Evolutionary conservation across 2,797 vertebrate genomes (phyloP), one percentile per base, ranked within the genome.

Genomic region (Buceros bicornis): DNA sequence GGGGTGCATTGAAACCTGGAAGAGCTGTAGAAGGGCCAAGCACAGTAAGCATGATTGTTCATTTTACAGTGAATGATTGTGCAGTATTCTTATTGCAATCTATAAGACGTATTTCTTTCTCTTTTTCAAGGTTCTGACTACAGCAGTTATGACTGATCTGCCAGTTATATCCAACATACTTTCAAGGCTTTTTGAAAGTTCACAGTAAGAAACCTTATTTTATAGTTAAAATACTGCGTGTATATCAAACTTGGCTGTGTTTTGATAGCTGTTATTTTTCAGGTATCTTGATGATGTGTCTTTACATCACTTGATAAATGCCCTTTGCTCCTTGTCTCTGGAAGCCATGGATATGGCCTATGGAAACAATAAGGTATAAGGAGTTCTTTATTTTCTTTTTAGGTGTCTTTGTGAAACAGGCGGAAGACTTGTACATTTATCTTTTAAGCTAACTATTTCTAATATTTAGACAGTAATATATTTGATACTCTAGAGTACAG

Each of bases 281-380:
- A 99, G 99, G 95, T 99, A 99, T 95, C 98, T 99, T 93, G 99
- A 99, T 53, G 99, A 99, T 33, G 99, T 99, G 62, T 99, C 99
- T 65, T 98, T 99, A 88, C 99, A 99, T 98, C 99, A 99, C 97
- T 98, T 99, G 98, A 99, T 99, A 97, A 99, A 99, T 51, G 99
- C 99, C 24, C 99, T 99, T 91, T 99, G 99, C 95, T 99, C 99
- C 50, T 98, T 99, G 96, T 99, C 99, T 25, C 92, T 99, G 98
- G 99, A 99, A 98, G 99, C 99, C 78, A 99, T 99, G 99, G 99
- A 99, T 97, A 99, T 99, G 99, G 99, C 99, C 69, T 99, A 99
- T 95, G 99, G 99, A 94, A 99, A 99, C 97, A 99, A 99, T 97
- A 99, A 99, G 99, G 99, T 99, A 95, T 90, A 87, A 67, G 89